These are phyloP conservation scores for Equus quagga DNA, from an alignment of 2,113 vertebrate species.

Conservation along the genomic window DNA sequence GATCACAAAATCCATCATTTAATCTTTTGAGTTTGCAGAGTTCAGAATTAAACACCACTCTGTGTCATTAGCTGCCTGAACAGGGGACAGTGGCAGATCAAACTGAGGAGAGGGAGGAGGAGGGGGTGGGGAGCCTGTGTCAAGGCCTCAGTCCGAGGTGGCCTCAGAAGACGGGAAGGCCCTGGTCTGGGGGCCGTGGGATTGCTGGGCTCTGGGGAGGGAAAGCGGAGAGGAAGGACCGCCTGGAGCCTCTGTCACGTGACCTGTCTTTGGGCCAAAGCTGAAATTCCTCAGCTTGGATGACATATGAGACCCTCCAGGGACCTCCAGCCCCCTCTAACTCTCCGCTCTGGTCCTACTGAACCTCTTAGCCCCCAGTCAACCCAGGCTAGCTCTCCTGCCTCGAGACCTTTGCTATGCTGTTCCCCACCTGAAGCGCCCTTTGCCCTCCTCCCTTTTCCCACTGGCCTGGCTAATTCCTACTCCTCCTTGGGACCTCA, in stretches of 20 bases:
- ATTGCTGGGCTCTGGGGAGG: neutral
- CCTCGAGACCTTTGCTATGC: neutral
- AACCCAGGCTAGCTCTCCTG: neutral
- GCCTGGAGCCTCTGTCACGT: neutral
- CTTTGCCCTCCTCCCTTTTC: neutral
- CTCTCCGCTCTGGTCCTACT: neutral
- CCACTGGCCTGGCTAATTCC: neutral
- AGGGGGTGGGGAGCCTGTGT: fast-evolving
- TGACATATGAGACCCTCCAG: neutral
- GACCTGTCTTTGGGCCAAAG: neutral
- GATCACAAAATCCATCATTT: conserved; percentile 80
- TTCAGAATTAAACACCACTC: conserved; percentile 69
- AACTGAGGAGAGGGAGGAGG: neutral
- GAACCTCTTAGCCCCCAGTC: no score
- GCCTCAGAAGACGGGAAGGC: neutral
- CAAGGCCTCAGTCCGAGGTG: neutral
- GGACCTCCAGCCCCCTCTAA: neutral
- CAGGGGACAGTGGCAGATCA: neutral
- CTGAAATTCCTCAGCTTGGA: neutral
- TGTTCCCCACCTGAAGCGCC: neutral
- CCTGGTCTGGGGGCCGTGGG: neutral
- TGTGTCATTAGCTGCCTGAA: neutral
- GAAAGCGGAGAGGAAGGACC: no score
- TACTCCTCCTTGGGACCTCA: neutral
- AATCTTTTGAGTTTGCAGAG: conserved; percentile 73